Base-by-base conservation (phyloP, 2,888 invertebrate genomes). In the Idaea biselata region DNA sequence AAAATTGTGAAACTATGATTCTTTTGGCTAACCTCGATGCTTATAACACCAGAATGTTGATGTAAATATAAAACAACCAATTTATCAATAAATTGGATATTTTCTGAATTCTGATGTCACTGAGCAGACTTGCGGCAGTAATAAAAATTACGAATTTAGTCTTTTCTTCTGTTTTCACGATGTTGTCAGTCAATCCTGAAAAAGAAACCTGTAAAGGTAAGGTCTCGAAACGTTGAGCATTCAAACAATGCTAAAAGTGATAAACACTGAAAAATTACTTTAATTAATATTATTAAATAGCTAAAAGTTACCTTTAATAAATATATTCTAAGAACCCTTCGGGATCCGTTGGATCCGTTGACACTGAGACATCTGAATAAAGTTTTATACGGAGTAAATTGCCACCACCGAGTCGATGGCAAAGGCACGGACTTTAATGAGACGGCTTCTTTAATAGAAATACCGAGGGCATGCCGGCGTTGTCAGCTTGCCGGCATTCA, bases 361-460 rank as follows among this genome's bases (percentile, higher is more conserved):
- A 73, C 44, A 0, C 14, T 11, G 74, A 80, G 79, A 81, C 84
- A 82, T 84, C 86, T 85, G 86, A 86, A 87, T 87, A 85, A 88
- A 88, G 84, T 88, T 88, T 83, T 84, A 83, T 80, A 80, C 80
- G 75, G 83, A 80, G 84, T 81, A 89, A 89, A 89, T 89, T 90
- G 86, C 86, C 83, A 84, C 77, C 82, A 81, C 79, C 78, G 73
- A 73, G 53, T 33, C 55, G 59, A 58, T 68, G 77, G 80, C 79
- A 81, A 82, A 75, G 83, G 84, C 83, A 83, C 83, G 86, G 84
- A n/a, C 86, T 86, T 82, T 89, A 90, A 89, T 89, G 90, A 89
- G 87, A 87, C 86, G 85, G 86, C 86, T 86, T 84, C 88, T 89
- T 87, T 89, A 91, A 88, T 89, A 86, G 86, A 89, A 88, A 89